These are phyloP conservation scores for Drosophila stalkeri DNA, from an alignment of 2,888 invertebrate genomes.

Conservation along the genomic window DNA sequence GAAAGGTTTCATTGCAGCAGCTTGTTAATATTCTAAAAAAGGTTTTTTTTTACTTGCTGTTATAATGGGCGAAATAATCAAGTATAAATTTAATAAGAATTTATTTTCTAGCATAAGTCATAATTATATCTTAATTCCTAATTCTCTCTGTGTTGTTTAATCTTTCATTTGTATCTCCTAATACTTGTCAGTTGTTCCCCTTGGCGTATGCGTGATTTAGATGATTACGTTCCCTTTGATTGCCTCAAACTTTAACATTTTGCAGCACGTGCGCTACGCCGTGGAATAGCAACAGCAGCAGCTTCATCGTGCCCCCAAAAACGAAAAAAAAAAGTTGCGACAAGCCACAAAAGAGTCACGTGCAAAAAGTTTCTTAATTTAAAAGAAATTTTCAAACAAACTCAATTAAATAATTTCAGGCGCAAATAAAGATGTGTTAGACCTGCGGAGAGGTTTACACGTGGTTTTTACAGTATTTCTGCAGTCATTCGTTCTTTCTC, in stretches of 20 bases:
- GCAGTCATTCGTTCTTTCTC: background rate
- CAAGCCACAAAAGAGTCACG: constrained; percentile 66
- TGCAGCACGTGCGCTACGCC: constrained; percentile 66
- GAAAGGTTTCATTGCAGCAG: too few species aligned
- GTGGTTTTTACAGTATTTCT: constrained; percentile 39
- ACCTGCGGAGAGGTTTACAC: constrained; percentile 28
- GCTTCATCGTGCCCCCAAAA: background rate
- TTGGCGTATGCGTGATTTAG: constrained; percentile 44
- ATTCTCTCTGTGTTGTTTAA: background rate
- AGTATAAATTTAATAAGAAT: too few species aligned
- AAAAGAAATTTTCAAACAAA: constrained; percentile 80
- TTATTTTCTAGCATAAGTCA: background rate
- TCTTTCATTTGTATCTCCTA: background rate
- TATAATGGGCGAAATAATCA: too few species aligned
- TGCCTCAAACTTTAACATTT: constrained; percentile 46
- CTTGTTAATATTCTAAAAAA: too few species aligned
- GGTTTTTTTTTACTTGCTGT: too few species aligned
- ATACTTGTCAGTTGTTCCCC: background rate
- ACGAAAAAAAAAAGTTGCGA: constrained; percentile 38
- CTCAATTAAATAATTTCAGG: constrained; percentile 79
- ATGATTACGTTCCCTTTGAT: constrained; percentile 58
- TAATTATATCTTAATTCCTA: background rate
- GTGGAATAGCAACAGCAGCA: constrained; percentile 12
- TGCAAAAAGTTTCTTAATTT: constrained; percentile 78
- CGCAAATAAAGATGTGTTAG: constrained; percentile 73